Evolutionary conservation across 2,888 invertebrate species (phyloP).

Genomic region (Calameuta idolon): DNA sequence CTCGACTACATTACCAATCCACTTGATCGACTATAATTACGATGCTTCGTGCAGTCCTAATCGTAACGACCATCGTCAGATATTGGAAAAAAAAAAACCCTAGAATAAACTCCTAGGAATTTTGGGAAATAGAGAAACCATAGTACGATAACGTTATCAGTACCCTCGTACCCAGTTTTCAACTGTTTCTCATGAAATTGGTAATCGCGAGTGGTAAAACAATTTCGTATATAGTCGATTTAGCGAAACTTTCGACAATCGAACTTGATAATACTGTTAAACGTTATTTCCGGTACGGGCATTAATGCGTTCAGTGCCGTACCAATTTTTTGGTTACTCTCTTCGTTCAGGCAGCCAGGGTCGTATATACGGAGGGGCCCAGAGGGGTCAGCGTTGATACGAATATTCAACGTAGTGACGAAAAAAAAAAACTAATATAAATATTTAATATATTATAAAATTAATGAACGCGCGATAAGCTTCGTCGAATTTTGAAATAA

Average conservation of each 20-base stretch:
- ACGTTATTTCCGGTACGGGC: not conserved
- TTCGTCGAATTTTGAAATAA: too few relatives aligned
- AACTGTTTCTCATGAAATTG: not conserved
- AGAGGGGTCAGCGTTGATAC: too few relatives aligned
- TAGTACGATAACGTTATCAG: not conserved
- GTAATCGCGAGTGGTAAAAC: not conserved
- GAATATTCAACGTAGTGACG: too few relatives aligned
- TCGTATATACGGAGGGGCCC: too few relatives aligned
- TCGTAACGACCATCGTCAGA: not conserved
- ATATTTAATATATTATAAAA: too few relatives aligned
- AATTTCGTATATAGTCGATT: not conserved
- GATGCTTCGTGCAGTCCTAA: not conserved
- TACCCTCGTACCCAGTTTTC: not conserved
- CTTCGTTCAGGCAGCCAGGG: too few relatives aligned
- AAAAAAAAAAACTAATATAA: too few relatives aligned
- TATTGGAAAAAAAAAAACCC: not conserved
- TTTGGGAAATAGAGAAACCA: not conserved
- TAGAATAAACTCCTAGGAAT: not conserved
- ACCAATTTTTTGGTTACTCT: too few relatives aligned
- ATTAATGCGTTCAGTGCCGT: too few relatives aligned
- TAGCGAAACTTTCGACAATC: not conserved
- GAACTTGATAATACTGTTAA: not conserved
- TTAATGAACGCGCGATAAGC: too few relatives aligned
- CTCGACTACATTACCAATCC: not conserved
- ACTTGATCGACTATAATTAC: not conserved